phyloP scores from a whole-genome alignment of 1,140 invertebrate species.

The Helicorthomorpha holstii region DNA sequence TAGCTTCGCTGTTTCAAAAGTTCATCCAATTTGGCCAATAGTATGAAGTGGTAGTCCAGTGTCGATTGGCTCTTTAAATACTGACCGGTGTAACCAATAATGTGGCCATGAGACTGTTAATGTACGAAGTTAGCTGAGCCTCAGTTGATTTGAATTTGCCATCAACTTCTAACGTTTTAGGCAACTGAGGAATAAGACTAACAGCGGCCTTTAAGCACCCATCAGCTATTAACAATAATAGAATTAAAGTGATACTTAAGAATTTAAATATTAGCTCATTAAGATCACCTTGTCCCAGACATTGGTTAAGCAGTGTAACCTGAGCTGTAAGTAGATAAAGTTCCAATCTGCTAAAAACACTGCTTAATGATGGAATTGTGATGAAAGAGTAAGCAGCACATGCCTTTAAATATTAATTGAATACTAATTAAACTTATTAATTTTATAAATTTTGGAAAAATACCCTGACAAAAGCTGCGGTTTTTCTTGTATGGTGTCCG shows the following conservation, averaged over 20 bases:
- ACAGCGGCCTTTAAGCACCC: constrained; percentile 80
- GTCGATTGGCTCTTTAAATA: too few species aligned
- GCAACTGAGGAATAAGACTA: constrained; percentile 56
- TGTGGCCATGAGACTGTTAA: constrained; percentile 55
- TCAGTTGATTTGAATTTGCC: constrained; percentile 52
- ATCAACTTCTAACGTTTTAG: constrained; percentile 53
- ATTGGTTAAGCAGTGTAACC: constrained; percentile 74
- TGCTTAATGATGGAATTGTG: constrained; percentile 79
- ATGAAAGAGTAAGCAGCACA: constrained; percentile 90
- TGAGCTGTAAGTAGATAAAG: constrained; percentile 76
- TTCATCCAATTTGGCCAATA: too few species aligned
- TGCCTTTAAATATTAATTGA: constrained; percentile 32
- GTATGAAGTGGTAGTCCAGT: too few species aligned
- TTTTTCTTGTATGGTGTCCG: constrained; percentile 60
- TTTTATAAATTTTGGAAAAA: constrained; percentile 1
- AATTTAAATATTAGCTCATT: constrained; percentile 8
- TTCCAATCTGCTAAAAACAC: constrained; percentile 52
- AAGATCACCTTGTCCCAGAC: constrained; percentile 59
- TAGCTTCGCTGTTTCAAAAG: too few species aligned
- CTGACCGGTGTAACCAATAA: constrained; percentile 68
- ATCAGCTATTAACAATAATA: constrained; percentile 49
- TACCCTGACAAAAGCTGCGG: constrained; percentile 57
- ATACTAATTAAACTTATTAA: background rate
- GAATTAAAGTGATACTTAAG: constrained; percentile 5
- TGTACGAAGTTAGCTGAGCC: constrained; percentile 47